Conservation (phyloP, 2,888 invertebrate species). For the Pegoplata infirma region DNA sequence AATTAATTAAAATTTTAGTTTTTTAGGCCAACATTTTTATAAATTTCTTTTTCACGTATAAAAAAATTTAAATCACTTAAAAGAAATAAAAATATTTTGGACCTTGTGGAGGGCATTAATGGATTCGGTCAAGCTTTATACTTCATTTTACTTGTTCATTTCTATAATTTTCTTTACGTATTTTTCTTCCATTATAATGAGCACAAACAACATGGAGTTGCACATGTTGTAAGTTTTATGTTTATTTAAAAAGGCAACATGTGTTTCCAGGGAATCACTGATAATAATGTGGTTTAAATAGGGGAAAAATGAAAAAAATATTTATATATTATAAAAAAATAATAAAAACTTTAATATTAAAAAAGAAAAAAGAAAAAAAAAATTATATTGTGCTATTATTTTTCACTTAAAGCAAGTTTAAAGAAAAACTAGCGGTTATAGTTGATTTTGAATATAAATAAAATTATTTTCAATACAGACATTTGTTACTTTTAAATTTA, state of each 20-base stretch:
- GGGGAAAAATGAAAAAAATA: not conserved
- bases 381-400: too few species aligned
- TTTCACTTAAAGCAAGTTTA: not conserved
- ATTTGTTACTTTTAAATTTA: not conserved
- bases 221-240: constrained; percentile 22
- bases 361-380: not conserved
- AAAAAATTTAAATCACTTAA: too few species aligned
- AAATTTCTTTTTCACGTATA: too few species aligned
- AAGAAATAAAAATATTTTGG: too few species aligned
- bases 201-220: not conserved
- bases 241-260: constrained; percentile 18
- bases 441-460: not conserved
- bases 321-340: not conserved
- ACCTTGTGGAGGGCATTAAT: too few species aligned
- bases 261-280: constrained; percentile 10
- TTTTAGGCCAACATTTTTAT: too few species aligned
- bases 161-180: not conserved
- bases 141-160: too few species aligned
- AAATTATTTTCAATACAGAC: not conserved
- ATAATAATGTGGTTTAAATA: constrained; percentile 10
- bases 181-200: not conserved
- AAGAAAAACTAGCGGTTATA: not conserved
- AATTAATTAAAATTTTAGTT: too few species aligned
- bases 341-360: not conserved
- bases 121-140: too few species aligned